Evolutionary conservation across 2,797 vertebrate genomes (phyloP), one percentile per base, ranked within the genome.

Genomic region (Adelosebastes latens): DNA sequence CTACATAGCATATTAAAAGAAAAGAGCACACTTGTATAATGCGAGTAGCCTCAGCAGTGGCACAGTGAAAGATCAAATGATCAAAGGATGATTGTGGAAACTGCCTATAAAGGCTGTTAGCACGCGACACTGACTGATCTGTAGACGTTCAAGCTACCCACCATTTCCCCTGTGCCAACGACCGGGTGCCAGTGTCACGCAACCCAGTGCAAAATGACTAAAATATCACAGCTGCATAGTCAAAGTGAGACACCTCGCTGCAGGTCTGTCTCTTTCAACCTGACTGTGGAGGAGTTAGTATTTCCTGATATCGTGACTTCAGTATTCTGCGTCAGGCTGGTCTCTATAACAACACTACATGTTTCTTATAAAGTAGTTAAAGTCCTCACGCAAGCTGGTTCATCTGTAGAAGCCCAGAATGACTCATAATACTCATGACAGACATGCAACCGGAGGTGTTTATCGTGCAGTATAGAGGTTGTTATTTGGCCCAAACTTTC

Each of bases 81-180:
- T 25, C 3, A 22, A 39, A 53, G 14, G 5, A 34, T 69, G 87
- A 62, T 78, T 77, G 52, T 82, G 79, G 13, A 66, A 75, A 81
- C 71, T 39, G 32, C 11, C 20, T 85, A 59, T 86, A 59, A 89
- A 80, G 58, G 59, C 64, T 74, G 49, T 62, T 88, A 11, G 81
- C 93, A 92, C 92, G 89, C 90, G 91, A 92, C 89, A 72, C 73
- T 92, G 93, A 93, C 79, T 93, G 83, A 94, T 94, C 76, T 91
- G 68, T 66, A 14, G 29, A 87, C 36, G 55, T 32, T 9, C 0
- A 0, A 11, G 42, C 70, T 82, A 11, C 92, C 92, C 87, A 92
- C 89, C 42, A 29, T 79, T 87, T 91, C 84, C 85, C 84, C 65
- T 58, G 31, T 74, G 76, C 85, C 89, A 93, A 94, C 91, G 83